Conservation (phyloP, 1,140 invertebrate species). For the Neodiprion pinetum region DNA sequence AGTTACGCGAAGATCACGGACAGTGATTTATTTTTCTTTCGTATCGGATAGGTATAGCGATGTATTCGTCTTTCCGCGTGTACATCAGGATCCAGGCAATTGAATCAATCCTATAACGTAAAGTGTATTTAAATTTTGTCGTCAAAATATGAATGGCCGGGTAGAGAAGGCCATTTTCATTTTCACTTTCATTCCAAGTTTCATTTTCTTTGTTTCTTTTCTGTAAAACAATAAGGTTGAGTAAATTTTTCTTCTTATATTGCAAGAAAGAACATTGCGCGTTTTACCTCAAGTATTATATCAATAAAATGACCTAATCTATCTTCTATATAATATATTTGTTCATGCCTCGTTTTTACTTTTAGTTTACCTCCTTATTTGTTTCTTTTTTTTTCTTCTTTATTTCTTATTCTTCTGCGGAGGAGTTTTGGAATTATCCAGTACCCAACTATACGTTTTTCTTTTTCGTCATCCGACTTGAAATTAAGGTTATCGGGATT, state of each 20-base stretch:
- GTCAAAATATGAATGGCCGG: background rate
- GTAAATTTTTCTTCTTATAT: conserved; percentile 53
- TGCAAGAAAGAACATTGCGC: conserved; percentile 54
- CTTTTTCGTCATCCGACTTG: background rate
- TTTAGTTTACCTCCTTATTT: background rate
- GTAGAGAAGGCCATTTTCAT: conserved; percentile 26
- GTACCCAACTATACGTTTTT: background rate
- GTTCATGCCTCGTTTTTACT: background rate
- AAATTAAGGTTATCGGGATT: background rate
- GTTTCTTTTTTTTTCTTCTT: background rate
- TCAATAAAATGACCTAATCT: background rate
- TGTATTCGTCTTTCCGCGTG: no score
- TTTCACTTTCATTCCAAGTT: conserved; percentile 23
- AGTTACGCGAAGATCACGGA: background rate
- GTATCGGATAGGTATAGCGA: no score
- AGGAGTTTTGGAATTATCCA: background rate
- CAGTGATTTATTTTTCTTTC: no score
- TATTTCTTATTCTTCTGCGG: background rate
- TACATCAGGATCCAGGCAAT: no score
- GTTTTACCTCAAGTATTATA: conserved; percentile 4
- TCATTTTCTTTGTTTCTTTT: conserved; percentile 10
- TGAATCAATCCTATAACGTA: no score
- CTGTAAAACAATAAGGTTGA: background rate
- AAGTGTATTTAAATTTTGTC: no score
- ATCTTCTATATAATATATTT: background rate